Evolutionary conservation across 2,113 vertebrate genomes (phyloP).

Genomic region (Macrotus californicus): DNA sequence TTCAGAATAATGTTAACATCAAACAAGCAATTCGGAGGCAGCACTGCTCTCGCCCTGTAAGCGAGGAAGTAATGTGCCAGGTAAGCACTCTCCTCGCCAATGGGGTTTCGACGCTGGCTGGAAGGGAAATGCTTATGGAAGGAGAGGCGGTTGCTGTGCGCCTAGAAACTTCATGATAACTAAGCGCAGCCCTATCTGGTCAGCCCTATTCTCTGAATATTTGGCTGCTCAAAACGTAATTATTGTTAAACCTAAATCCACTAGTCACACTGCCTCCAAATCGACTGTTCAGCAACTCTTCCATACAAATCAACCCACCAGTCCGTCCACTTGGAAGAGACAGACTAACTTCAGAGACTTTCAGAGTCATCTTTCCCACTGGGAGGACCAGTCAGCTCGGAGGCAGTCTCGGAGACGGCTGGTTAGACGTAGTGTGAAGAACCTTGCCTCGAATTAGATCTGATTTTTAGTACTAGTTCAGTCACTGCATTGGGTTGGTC

Average conservation of each 20-base stretch:
- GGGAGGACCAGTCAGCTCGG: not conserved
- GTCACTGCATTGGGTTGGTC: not conserved
- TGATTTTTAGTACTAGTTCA: not conserved
- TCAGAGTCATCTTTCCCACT: not conserved
- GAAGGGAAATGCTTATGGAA: not conserved
- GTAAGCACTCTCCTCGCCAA: not conserved
- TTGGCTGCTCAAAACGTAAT: not conserved
- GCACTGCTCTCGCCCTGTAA: not conserved
- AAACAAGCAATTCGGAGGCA: conserved; percentile 47
- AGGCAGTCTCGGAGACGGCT: not conserved
- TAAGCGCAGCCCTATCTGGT: not conserved
- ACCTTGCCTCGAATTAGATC: not conserved
- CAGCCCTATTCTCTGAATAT: not conserved
- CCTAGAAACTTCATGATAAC: not conserved
- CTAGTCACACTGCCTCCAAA: not conserved
- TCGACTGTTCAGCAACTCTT: not conserved
- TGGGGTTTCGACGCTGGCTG: not conserved
- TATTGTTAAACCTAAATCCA: not conserved
- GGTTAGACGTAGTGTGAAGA: not conserved
- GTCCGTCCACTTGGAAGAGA: not conserved
- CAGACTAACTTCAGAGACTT: not conserved
- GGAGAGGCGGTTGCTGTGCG: not conserved
- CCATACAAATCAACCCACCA: not conserved
- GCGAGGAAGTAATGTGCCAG: not conserved
- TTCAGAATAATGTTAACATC: conserved; percentile 56